Evolutionary conservation across 2,113 vertebrate genomes (phyloP).

Genomic region (Tursiops truncatus): DNA sequence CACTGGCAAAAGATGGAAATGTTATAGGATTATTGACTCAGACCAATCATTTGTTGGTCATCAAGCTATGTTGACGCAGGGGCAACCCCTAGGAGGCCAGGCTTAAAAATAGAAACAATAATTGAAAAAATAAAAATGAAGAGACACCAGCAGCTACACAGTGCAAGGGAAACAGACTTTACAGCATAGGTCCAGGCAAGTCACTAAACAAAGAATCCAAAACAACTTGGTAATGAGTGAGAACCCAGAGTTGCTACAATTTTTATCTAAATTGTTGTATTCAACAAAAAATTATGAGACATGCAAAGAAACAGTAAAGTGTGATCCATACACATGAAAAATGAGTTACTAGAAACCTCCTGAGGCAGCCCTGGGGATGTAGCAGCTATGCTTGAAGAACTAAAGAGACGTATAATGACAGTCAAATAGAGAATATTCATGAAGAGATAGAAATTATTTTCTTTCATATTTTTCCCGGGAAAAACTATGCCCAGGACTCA

Average conservation of each 20-base stretch:
- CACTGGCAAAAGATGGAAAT: background rate
- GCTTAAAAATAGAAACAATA: background rate
- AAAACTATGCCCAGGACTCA: background rate
- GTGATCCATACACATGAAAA: background rate
- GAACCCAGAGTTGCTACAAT: background rate
- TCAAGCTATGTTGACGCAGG: background rate
- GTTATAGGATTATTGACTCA: background rate
- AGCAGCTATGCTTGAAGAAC: background rate
- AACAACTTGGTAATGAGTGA: background rate
- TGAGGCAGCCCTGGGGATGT: background rate
- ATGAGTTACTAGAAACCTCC: background rate
- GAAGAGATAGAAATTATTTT: background rate
- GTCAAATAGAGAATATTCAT: background rate
- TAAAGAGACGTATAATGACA: background rate
- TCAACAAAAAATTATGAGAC: background rate
- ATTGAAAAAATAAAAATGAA: background rate
- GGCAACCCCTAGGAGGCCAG: background rate
- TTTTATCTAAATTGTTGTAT: background rate
- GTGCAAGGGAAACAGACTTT: background rate
- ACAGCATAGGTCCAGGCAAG: background rate
- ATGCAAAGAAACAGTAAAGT: background rate
- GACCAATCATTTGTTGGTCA: background rate
- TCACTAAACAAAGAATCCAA: background rate
- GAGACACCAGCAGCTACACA: background rate
- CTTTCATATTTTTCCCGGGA: background rate